Evolutionary conservation across 2,797 vertebrate species (phyloP).

Genomic region (Cichlasoma orientale): DNA sequence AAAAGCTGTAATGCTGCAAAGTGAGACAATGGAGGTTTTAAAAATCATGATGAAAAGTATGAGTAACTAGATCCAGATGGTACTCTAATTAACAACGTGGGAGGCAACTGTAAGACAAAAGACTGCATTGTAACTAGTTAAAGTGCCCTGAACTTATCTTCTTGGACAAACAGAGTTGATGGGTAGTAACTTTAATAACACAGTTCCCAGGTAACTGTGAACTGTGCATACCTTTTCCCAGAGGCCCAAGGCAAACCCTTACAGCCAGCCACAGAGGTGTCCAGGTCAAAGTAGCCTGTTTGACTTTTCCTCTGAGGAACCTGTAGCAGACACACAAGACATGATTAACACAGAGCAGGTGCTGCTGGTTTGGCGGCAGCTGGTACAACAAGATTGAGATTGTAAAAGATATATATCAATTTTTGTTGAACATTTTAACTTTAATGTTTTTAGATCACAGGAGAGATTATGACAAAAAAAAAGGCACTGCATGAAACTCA

Average conservation of each 20-base stretch:
- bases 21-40: neutral
- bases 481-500: neutral
- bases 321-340: slow-evolving; percentile 72
- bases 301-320: slow-evolving; percentile 97
- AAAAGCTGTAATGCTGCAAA: neutral
- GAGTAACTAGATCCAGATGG: slow-evolving; percentile 30
- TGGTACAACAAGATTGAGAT: neutral
- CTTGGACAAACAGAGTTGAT: neutral
- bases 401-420: too few species aligned
- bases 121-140: neutral
- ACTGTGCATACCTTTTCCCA: slow-evolving; percentile 90
- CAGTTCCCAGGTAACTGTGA: slow-evolving; percentile 21
- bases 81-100: slow-evolving; percentile 14
- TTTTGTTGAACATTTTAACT: too few species aligned
- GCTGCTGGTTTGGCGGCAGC: neutral
- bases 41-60: slow-evolving; percentile 11
- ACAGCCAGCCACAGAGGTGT: slow-evolving; percentile 88
- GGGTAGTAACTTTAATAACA: slow-evolving; percentile 13
- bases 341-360: slow-evolving; percentile 18
- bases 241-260: slow-evolving; percentile 88
- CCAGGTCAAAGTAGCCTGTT: slow-evolving; percentile 97
- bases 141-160: neutral
- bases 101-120: slow-evolving; percentile 18
- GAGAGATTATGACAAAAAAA: neutral
- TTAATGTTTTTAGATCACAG: neutral